Conservation (phyloP, 2,113 vertebrate species). For the Oenanthe oenanthe region DNA sequence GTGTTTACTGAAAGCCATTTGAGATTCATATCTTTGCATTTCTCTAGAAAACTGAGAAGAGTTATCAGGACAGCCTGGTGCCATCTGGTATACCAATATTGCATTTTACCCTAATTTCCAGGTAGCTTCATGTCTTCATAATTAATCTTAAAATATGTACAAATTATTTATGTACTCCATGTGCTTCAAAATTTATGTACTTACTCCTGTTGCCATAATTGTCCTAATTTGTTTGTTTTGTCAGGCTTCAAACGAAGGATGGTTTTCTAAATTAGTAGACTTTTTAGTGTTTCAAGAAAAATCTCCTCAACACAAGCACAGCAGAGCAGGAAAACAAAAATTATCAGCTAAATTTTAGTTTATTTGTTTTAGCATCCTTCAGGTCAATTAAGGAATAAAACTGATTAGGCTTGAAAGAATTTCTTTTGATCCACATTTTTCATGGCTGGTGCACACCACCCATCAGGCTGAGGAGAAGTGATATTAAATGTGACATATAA, state of each 20-base stretch:
- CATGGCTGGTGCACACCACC: background rate
- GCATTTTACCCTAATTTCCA: background rate
- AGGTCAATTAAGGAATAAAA: background rate
- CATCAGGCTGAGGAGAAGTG: background rate
- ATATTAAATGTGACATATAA: fast-evolving
- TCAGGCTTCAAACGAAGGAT: background rate
- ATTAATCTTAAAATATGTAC: background rate
- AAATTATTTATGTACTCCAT: background rate
- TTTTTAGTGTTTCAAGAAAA: background rate
- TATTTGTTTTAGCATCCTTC: background rate
- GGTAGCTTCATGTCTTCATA: background rate
- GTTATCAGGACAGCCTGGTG: background rate
- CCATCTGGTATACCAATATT: background rate
- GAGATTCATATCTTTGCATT: background rate
- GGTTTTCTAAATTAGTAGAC: background rate
- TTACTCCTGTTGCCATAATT: background rate
- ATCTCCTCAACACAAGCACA: background rate
- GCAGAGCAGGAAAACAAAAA: background rate
- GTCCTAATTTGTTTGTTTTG: background rate
- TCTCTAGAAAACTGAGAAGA: background rate
- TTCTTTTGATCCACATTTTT: background rate
- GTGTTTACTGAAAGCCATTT: background rate
- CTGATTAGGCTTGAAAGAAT: background rate
- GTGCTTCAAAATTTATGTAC: background rate
- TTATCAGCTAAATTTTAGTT: background rate